Evolutionary conservation across 2,888 invertebrate species (phyloP).

Genomic region (Pseudococcus viburni): DNA sequence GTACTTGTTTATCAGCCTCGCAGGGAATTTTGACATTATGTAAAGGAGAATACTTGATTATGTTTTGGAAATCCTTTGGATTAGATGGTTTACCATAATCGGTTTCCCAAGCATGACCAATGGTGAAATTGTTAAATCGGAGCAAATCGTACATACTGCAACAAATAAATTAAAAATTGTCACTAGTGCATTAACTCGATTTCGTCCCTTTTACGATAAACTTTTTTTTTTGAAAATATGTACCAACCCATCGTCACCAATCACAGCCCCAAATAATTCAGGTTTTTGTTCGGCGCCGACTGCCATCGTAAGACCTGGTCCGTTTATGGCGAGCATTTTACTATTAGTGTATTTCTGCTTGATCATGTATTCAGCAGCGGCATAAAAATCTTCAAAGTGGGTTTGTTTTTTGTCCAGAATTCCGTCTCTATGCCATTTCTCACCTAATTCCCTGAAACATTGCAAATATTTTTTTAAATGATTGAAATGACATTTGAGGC

Average conservation of each 20-base stretch:
- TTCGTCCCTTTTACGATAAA: too few species aligned
- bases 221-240: not conserved
- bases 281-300: conserved; percentile 76
- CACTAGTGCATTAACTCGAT: not conserved
- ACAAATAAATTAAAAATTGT: not conserved
- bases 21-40: not conserved
- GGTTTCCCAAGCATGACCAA: conserved; percentile 87
- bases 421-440: conserved; percentile 96
- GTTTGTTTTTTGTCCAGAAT: conserved; percentile 94
- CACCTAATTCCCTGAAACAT: conserved; percentile 89
- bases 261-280: not conserved
- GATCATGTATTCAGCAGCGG: conserved; percentile 91
- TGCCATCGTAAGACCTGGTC: conserved; percentile 71
- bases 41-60: not conserved
- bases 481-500: not conserved
- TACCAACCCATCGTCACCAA: not conserved
- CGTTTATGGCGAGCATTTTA: conserved; percentile 86
- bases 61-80: conserved; percentile 82
- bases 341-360: conserved; percentile 83
- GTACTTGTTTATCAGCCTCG: not conserved
- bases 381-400: conserved; percentile 96
- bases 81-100: conserved; percentile 85
- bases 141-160: conserved; percentile 77
- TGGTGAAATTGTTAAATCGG: conserved; percentile 97
- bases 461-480: not conserved